Evolutionary conservation across 2,888 invertebrate genomes (phyloP), one percentile per base, ranked within the genome.

Genomic region (Tyria jacobaeae): DNA sequence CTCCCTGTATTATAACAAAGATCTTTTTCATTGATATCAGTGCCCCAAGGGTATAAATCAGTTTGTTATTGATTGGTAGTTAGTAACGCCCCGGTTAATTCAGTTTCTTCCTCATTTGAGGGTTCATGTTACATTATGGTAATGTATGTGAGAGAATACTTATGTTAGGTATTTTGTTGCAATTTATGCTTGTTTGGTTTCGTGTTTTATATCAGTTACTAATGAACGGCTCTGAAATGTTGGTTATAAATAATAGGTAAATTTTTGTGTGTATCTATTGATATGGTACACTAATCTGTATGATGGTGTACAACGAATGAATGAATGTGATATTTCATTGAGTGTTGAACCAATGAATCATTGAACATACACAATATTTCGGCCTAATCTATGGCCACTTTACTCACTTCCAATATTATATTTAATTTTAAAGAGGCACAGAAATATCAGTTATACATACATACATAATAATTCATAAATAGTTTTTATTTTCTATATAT

Each of bases 1-100:
- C 51, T 53, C 34, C 66, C 48, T 62, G 58, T 62, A 75, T 62
- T 62, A 56, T 79, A 70, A 62, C 68, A 74, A 61, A 80, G 75
- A 81, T 83, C 76, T 79, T 74, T 84, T 80, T 81, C 73, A 79
- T 71, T 73, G 83, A 86, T 85, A 85, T 74, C 76, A 81, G 75
- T n/a, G 72, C 85, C 89, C 86, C 82, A 66, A 57, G 80, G 82
- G 85, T 79, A 91, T 91, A 91, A 91, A 91, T 92, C 90, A 88
- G 88, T 86, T 81, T 79, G 89, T 87, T 89, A 91, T 91, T 91
- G 91, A 91, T 91, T 91, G 91, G 87, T 83, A 87, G 90, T 91
- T 90, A 90, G 90, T 83, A 83, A 89, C 91, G 91, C 90, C 89
- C 86, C 82, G 83, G 83, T 83, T 89, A 83, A 88, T 89, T 81